These are phyloP conservation scores for Gallirallus australis DNA, from an alignment of 2,797 vertebrate genomes.

Conservation along the genomic window DNA sequence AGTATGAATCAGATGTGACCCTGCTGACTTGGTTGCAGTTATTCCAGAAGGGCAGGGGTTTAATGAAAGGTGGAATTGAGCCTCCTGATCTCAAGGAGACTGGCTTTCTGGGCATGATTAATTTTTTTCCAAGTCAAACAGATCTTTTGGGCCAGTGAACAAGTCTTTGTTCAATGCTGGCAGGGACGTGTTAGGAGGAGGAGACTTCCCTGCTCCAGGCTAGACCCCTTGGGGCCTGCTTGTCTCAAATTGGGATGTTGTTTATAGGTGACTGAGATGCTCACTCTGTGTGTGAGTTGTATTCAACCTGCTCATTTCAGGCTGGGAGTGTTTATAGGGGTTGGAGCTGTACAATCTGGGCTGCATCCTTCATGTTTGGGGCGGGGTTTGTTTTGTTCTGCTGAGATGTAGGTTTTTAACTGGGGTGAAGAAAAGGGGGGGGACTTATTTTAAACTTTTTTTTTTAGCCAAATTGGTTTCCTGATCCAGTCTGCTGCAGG, in stretches of 20 bases:
- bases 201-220: background rate
- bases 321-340: background rate
- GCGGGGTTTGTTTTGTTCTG: background rate
- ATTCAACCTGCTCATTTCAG: background rate
- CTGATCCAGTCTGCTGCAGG: background rate
- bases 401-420: background rate
- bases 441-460: background rate
- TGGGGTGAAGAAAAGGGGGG: background rate
- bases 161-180: slow-evolving; percentile 35
- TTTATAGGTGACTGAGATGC: background rate
- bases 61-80: slow-evolving; percentile 61
- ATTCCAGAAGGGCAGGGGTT: slow-evolving; percentile 45
- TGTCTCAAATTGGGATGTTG: background rate
- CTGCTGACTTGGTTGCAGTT: slow-evolving; percentile 40
- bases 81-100: slow-evolving; percentile 42
- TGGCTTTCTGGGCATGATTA: slow-evolving; percentile 33
- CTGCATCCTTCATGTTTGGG: background rate
- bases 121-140: slow-evolving; percentile 53
- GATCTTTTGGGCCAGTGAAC: slow-evolving; percentile 49
- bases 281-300: background rate
- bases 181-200: slow-evolving; percentile 12
- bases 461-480: background rate
- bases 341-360: background rate
- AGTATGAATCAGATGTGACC: slow-evolving; percentile 57
- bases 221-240: background rate